Conservation (phyloP, 2,888 invertebrate species). For the Acanthosepion pharaonis region DNA sequence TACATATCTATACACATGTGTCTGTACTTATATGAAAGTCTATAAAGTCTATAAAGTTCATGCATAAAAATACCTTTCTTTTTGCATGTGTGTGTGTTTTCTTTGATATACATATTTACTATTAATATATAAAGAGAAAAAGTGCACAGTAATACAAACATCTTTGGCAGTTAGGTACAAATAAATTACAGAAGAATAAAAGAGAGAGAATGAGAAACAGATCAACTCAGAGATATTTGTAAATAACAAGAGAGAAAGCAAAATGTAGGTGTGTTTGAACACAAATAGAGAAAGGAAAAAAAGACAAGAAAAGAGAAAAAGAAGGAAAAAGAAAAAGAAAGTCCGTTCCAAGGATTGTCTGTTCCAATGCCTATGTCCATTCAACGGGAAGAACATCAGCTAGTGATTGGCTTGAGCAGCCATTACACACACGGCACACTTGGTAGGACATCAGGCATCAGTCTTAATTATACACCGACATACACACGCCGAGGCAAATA, state of each 20-base stretch:
- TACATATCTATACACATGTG: background rate
- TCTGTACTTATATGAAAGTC: background rate
- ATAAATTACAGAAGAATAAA: background rate
- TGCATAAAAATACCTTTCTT: background rate
- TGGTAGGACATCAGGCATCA: conserved; percentile 33
- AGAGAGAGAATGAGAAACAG: background rate
- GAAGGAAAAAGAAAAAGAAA: background rate
- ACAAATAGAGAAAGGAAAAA: no score
- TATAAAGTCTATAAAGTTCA: background rate
- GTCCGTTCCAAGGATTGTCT: conserved; percentile 8
- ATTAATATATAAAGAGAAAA: no score
- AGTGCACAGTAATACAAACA: no score
- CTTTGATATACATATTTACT: background rate
- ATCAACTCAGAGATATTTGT: background rate
- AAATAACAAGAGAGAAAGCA: background rate
- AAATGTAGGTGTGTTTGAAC: background rate
- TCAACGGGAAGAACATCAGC: conserved; percentile 22
- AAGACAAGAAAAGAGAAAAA: background rate
- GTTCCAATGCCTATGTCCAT: conserved; percentile 8
- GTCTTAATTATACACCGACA: conserved; percentile 1
- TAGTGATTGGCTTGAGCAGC: conserved; percentile 33
- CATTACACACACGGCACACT: conserved; percentile 12
- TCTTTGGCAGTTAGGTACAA: conserved; percentile 13
- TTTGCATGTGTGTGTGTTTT: background rate
- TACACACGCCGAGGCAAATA: background rate